Evolutionary conservation across 2,888 invertebrate species (phyloP), one percentile per base, ranked within the genome.

Genomic region (Drosophila fulvimacula): DNA sequence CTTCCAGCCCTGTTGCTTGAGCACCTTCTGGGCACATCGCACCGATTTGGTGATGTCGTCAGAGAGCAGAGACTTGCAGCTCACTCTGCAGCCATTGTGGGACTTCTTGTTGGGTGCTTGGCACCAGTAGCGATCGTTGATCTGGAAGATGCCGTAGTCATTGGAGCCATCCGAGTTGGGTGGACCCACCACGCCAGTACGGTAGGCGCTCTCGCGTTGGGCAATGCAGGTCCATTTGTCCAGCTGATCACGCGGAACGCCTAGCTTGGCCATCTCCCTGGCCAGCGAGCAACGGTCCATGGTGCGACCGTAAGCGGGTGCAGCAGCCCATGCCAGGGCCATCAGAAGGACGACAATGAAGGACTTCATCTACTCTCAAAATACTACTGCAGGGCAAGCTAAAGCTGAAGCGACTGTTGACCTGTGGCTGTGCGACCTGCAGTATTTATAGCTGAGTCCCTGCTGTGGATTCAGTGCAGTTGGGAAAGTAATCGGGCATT

Each of bases 131-230:
- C 70, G 72, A 59, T 91, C 81, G 66, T 92, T 92, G 46, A 92
- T 88, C 75, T 92, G 92, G 67, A 92, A 91, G 38, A 92, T 76
- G 42, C 91, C 92, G 32, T 81, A 92, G 73, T 93, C 93, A 7
- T 79, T 73, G 55, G 91, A 89, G 0, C 94, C 93, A 73, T 94
- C 92, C 1, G 72, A 68, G 78, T 94, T 93, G 0, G 91, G 56
- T 0, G 89, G 91, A 1, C 94, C 93, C 38, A 92, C 88, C 1
- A 91, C 92, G 17, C 90, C 70, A 0, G 94, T 93, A 24, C 92
- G 90, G 13, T 92, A 90, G 15, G 34, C 48, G 44, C 88, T 90
- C 71, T 90, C 91, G 36, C 80, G 79, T 49, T 91, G 15, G 13
- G 88, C 90, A 55, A 91, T 80, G 75, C 91, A 91, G 0, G 84